phyloP scores from a whole-genome alignment of 1,140 invertebrate species.

The Penaeus vannamei region DNA sequence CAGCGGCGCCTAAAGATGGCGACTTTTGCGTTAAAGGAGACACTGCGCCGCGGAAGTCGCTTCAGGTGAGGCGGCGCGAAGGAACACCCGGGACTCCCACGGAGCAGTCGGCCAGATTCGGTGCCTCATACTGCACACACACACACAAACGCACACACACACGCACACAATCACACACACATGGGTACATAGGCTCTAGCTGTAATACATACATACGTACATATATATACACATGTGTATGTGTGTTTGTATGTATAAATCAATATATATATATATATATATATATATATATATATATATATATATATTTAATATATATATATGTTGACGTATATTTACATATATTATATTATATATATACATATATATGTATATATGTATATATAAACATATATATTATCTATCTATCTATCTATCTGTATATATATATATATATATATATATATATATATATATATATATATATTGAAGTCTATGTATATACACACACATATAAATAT shows the following conservation, averaged over 20 bases:
- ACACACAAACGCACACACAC: no score
- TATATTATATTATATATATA: constrained; percentile 20
- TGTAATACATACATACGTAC: constrained; percentile 19
- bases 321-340: no score
- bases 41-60: no score
- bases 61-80: no score
- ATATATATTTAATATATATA: no score
- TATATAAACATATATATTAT: neutral
- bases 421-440: constrained; percentile 2
- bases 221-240: neutral
- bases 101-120: no score
- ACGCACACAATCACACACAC: no score
- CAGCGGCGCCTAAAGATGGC: no score
- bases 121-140: no score
- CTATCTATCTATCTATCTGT: neutral
- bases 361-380: constrained; percentile 18
- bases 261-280: constrained; percentile 21
- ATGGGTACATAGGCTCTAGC: no score
- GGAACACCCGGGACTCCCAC: no score
- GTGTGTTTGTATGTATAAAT: neutral
- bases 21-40: no score
- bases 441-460: constrained; percentile 3
- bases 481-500: constrained; percentile 21
- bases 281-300: neutral
- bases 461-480: constrained; percentile 7